Conservation (phyloP, 2,797 vertebrate species). For the Danio jaintianensis region DNA sequence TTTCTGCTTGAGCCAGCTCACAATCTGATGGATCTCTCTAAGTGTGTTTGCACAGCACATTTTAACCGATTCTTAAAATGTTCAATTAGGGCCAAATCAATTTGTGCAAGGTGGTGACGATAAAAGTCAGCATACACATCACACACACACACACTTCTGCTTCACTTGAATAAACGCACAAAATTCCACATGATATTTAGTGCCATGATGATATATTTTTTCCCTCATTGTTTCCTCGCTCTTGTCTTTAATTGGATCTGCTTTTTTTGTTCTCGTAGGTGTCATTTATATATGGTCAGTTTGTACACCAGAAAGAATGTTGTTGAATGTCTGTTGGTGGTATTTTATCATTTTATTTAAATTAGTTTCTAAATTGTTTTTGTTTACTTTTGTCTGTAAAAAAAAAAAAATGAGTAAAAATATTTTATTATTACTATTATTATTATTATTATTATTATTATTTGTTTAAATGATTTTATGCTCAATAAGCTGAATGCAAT, state of each 20-base stretch:
- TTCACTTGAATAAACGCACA: conserved; percentile 23
- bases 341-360: no score
- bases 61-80: conserved; percentile 61
- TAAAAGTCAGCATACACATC: conserved; percentile 42
- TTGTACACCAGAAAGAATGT: no score
- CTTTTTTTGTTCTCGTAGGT: conserved; percentile 5
- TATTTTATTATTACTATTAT: no score
- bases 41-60: conserved; percentile 62
- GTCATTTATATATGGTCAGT: background rate
- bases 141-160: conserved; percentile 13
- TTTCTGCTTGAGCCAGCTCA: conserved; percentile 52
- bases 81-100: conserved; percentile 60
- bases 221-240: background rate
- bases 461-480: no score
- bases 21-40: conserved; percentile 54
- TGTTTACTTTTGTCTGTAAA: no score
- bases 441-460: no score
- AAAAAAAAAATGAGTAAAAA: no score
- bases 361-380: no score
- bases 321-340: no score
- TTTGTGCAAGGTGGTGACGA: conserved; percentile 55
- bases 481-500: no score
- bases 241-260: conserved; percentile 19
- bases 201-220: conserved; percentile 3
- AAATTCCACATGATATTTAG: background rate